A percentile compares a stretch with the other conserved stretches of the same genome.
phyloP scores from a whole-genome alignment of 1,140 invertebrate genomes.

The Ruditapes philippinarum region DNA sequence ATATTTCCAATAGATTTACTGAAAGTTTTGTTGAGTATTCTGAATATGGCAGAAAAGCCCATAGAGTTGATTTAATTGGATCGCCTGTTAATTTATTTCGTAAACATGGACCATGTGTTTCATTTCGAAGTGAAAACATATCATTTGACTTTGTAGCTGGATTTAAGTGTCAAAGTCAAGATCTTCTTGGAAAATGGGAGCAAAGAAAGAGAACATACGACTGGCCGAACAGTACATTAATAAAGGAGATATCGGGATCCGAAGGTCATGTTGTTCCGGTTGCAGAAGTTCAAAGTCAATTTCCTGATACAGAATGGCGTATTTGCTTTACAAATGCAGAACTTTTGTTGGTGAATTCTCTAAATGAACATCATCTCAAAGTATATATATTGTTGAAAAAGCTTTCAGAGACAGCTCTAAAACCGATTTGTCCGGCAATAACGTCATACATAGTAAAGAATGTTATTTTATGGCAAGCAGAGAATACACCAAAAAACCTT shows the following conservation, averaged over 20 bases:
- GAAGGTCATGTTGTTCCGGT: not conserved
- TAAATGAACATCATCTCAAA: slow-evolving; percentile 11
- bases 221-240: not conserved
- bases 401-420: not conserved
- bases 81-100: no score
- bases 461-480: not conserved
- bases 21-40: no score
- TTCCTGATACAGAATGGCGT: slow-evolving; percentile 20
- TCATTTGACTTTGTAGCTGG: slow-evolving; percentile 1
- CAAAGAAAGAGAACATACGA: not conserved
- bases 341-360: not conserved
- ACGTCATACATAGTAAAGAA: slow-evolving; percentile 36
- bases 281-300: not conserved
- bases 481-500: not conserved
- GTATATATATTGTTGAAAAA: slow-evolving; percentile 8
- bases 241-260: not conserved
- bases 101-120: no score
- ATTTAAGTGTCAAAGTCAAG: not conserved
- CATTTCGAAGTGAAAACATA: no score
- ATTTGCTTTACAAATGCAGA: slow-evolving; percentile 23
- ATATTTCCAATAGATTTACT: no score
- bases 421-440: not conserved
- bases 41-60: no score
- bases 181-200: not conserved
- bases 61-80: no score